Conservation (phyloP, 2,888 invertebrate species). For the Caenorhabditis becei region DNA sequence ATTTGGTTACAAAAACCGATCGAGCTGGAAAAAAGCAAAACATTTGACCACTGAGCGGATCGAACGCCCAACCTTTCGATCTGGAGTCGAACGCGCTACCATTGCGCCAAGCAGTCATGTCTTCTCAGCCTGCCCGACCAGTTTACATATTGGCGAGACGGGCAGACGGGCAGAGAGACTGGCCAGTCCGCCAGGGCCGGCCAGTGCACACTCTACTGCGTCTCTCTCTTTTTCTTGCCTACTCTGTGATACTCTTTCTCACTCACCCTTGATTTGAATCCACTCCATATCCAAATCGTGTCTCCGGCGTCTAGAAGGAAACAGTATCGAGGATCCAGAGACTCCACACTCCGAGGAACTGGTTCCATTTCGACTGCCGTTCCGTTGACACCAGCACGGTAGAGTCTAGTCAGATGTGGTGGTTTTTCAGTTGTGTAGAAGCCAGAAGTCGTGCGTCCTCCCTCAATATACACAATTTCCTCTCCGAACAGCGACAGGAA, state of each 20-base stretch:
- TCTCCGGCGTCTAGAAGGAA: conserved; percentile 93
- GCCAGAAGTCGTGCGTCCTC: conserved; percentile 96
- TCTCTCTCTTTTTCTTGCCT: not conserved
- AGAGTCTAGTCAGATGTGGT: conserved; percentile 74
- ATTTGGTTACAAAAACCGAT: not conserved
- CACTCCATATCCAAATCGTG: conserved; percentile 92
- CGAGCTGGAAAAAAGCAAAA: conserved; percentile 19
- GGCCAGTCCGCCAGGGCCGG: not conserved
- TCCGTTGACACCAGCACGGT: conserved; percentile 79
- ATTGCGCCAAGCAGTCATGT: conserved; percentile 73
- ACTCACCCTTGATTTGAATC: conserved; percentile 84
- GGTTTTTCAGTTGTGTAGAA: conserved; percentile 91
- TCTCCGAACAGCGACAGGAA: conserved; percentile 93
- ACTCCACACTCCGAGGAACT: conserved; percentile 83
- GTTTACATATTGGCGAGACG: not conserved
- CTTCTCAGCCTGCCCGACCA: not conserved
- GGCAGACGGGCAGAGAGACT: not conserved
- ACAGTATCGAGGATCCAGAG: conserved; percentile 93
- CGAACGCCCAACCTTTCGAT: conserved; percentile 76
- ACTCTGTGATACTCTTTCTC: not conserved
- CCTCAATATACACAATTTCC: conserved; percentile 95
- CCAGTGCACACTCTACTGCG: not conserved
- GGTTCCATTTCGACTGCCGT: conserved; percentile 84
- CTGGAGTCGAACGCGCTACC: conserved; percentile 77
- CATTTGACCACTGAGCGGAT: conserved; percentile 72